Base-by-base conservation (phyloP, 2,113 vertebrate species). In the Ciconia maguari region DNA sequence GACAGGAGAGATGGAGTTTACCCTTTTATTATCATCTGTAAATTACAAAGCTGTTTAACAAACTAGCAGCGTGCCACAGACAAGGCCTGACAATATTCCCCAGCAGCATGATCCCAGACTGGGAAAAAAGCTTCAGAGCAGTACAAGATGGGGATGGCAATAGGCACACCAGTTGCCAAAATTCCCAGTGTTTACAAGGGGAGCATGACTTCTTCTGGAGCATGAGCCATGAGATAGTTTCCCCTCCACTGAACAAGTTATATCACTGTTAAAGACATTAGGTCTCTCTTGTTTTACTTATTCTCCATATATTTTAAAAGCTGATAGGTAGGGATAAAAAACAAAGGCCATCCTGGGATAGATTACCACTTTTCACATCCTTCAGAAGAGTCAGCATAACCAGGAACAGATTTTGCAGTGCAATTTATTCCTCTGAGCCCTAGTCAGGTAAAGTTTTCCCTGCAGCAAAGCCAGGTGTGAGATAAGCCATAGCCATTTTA, bases 361-460 rank as follows among this genome's bases (percentile, higher is more conserved):
- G n/a, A 89, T 87, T 61, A 84, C 46, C 65, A 48, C 85, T 90
- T 81, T 42, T 69, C 69, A 38, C 26, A 15, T 62, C 83, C 69
- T 76, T 62, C 6, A 34, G 48, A 66, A 57, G 42, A 77, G 60
- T 46, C 65, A 72, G 65, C n/a, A 10, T 52, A 89, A 87, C 17
- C 51, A 84, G 81, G 32, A 95, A 51, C 93, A 96, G 81, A 87
- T 87, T 89, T 48, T 36, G 30, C 52, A 62, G 83, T 2, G 0
- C 38, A 20, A 41, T 52, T 87, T 52, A 52, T 89, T 89, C 89
- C 93, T 76, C 77, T 10, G 77, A 83, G 77, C 16, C 75, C 41
- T 46, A 16, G 22, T 66, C 89, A 92, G 96, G 95, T 94, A 62
- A 69, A 70, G 74, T 5, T 86, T 54, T 66, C 83, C 94, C 86